Percentiles rank a stretch among this genome's conserved stretches.
Conservation (phyloP, 2,888 invertebrate species). For the Phasia obesa region DNA sequence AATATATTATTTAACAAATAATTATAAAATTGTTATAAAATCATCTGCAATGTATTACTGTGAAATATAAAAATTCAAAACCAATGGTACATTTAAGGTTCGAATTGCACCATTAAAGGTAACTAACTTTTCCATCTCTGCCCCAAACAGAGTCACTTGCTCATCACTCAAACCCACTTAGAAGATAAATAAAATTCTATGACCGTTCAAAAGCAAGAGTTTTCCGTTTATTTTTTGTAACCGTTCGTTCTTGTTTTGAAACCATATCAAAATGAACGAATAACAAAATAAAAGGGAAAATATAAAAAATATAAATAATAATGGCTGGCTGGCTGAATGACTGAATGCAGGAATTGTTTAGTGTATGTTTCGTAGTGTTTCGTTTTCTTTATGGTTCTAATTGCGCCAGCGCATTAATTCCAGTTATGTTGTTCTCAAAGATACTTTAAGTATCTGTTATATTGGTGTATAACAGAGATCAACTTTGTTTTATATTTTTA, state of each 20-base stretch:
- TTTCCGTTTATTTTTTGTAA: constrained; percentile 5
- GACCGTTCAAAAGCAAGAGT: background rate
- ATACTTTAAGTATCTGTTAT: constrained; percentile 22
- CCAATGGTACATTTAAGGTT: too few species aligned
- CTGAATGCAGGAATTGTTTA: background rate
- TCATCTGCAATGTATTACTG: too few species aligned
- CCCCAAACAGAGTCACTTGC: too few species aligned
- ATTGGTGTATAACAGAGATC: constrained; percentile 31
- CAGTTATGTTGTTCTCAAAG: constrained; percentile 36
- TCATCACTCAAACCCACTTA: background rate
- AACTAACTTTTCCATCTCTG: too few species aligned
- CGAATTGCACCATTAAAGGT: too few species aligned
- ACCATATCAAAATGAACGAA: constrained; percentile 12
- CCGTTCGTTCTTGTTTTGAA: background rate
- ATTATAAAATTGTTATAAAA: too few species aligned
- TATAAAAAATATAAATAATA: constrained; percentile 34
- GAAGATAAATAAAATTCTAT: background rate
- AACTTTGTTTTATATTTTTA: background rate
- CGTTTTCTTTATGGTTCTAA: constrained; percentile 3
- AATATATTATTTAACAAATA: too few species aligned
- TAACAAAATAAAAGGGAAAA: constrained; percentile 4
- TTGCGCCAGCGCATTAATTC: constrained; percentile 67
- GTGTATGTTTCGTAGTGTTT: constrained; percentile 19
- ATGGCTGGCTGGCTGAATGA: constrained; percentile 48
- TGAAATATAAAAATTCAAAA: too few species aligned